A percentile compares a stretch with the other conserved stretches of the same genome.
These are phyloP conservation scores for Eupithecia dodoneata DNA, from an alignment of 2,888 invertebrate species.

Conservation along the genomic window DNA sequence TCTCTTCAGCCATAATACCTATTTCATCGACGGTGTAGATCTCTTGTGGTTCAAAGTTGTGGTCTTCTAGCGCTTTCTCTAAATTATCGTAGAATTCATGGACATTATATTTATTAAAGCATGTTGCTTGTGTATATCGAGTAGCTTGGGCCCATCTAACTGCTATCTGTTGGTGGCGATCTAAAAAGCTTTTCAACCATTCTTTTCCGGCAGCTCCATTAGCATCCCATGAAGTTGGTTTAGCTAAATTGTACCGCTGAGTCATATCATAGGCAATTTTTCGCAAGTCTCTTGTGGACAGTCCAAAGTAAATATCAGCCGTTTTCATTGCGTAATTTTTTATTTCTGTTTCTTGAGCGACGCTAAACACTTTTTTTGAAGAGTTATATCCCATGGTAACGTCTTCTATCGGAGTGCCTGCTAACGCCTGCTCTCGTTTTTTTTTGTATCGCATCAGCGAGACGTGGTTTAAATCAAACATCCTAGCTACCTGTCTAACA, in stretches of 20 bases:
- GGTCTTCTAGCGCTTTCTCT: neutral
- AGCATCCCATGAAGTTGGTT: neutral
- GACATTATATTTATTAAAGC: neutral
- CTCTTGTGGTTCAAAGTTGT: conserved; percentile 2
- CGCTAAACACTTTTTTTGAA: neutral
- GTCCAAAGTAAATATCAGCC: conserved; percentile 6
- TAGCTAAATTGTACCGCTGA: neutral
- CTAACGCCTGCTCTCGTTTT: neutral
- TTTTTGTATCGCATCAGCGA: neutral
- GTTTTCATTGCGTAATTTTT: conserved; percentile 2
- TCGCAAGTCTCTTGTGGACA: neutral
- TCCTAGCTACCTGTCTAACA: neutral
- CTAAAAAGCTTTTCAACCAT: neutral
- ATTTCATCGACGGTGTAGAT: conserved; percentile 3
- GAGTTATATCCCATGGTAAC: conserved; percentile 4
- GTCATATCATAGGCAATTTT: neutral
- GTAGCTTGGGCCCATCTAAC: neutral
- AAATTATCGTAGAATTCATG: conserved; percentile 7
- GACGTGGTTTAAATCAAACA: conserved; percentile 6
- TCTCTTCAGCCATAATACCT: neutral
- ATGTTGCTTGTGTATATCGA: neutral
- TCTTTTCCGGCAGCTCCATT: neutral
- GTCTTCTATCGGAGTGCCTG: conserved; percentile 3
- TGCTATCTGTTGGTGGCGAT: neutral
- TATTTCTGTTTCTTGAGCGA: neutral